phyloP scores from a whole-genome alignment of 2,113 vertebrate species.

The Anoura caudifer region DNA sequence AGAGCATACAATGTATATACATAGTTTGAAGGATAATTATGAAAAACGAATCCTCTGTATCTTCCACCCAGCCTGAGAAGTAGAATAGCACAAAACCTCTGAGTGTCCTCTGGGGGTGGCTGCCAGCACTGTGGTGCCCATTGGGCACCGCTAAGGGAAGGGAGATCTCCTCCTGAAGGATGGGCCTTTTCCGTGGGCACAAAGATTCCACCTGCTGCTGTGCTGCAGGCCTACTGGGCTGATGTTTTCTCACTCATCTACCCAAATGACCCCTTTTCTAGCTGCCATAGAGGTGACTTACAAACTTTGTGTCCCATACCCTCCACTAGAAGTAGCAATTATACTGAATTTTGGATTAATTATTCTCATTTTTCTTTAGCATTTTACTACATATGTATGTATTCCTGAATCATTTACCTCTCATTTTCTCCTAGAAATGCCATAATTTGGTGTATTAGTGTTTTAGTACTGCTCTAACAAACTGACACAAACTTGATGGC shows the following conservation, averaged over 20 bases:
- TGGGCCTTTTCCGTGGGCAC: neutral
- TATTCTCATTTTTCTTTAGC: slow-evolving; percentile 30
- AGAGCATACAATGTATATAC: neutral
- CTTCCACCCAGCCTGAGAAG: neutral
- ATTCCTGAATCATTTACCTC: neutral
- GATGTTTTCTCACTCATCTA: neutral
- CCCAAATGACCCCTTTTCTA: neutral
- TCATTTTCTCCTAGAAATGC: neutral
- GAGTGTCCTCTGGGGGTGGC: neutral
- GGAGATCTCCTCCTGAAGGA: neutral
- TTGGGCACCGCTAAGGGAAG: too few species aligned
- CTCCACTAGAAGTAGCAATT: neutral
- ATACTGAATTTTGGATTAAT: slow-evolving; percentile 2
- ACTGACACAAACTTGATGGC: neutral
- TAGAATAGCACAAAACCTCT: neutral
- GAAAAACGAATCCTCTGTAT: neutral
- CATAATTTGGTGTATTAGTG: neutral
- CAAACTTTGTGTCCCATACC: neutral
- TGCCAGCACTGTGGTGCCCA: neutral
- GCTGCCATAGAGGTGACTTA: neutral
- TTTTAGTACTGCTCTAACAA: neutral
- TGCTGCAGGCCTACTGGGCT: neutral
- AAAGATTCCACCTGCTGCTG: neutral
- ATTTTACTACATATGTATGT: neutral
- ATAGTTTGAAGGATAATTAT: neutral